Evolutionary conservation across 2,797 vertebrate species (phyloP).

Genomic region (Sebastes oblongus): DNA sequence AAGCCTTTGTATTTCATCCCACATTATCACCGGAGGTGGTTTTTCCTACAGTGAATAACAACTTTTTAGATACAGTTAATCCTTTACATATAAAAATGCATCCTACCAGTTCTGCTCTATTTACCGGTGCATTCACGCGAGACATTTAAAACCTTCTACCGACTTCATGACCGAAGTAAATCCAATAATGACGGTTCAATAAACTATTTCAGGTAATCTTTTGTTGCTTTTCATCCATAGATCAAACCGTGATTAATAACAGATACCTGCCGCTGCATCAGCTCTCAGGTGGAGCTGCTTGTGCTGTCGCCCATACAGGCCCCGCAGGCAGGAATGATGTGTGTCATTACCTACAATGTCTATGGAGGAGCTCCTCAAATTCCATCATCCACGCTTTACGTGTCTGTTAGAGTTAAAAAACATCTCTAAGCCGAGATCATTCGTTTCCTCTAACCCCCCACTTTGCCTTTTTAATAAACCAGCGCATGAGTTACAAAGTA

Average conservation of each 20-base stretch:
- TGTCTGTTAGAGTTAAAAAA: conserved; percentile 54
- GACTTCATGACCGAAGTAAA: conserved; percentile 29
- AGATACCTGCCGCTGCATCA: conserved; percentile 32
- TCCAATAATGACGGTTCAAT: conserved; percentile 48
- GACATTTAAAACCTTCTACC: conserved; percentile 22
- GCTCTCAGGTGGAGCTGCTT: conserved; percentile 41
- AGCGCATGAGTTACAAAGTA: conserved; percentile 26
- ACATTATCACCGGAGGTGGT: conserved; percentile 5
- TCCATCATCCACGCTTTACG: conserved; percentile 51
- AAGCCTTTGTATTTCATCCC: conserved; percentile 26
- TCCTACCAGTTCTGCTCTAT: background rate
- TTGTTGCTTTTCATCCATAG: conserved; percentile 37
- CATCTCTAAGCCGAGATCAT: conserved; percentile 27
- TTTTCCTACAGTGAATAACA: conserved; percentile 22
- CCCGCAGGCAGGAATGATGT: conserved; percentile 55
- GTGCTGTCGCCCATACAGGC: conserved; percentile 28
- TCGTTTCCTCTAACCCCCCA: background rate
- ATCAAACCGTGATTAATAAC: conserved; percentile 70
- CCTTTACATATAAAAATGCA: background rate
- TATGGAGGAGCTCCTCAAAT: conserved; percentile 39
- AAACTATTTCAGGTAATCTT: conserved; percentile 53
- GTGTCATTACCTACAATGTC: conserved; percentile 63
- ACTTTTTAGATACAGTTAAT: conserved; percentile 20
- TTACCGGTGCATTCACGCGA: background rate
- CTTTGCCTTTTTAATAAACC: conserved; percentile 60